These are phyloP conservation scores for Cotesia vestalis DNA, from an alignment of 1,140 invertebrate species.

Conservation along the genomic window DNA sequence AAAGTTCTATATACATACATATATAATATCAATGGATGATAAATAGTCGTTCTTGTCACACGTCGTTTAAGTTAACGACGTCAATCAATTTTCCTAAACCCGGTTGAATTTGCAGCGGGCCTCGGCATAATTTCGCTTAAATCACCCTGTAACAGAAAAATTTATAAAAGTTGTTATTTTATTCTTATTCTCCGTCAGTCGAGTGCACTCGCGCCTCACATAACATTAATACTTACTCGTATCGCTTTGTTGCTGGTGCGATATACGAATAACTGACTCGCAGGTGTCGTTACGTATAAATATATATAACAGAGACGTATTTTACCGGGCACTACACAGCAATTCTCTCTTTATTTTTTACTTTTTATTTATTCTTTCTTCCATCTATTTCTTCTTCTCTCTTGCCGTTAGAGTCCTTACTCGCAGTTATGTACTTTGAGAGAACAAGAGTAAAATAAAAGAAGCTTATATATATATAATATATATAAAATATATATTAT, in stretches of 20 bases:
- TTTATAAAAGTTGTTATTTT: too few species aligned
- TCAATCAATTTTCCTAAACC: conserved; percentile 29
- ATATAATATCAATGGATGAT: conserved; percentile 32
- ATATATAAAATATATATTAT: conserved; percentile 1
- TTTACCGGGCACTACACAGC: background rate
- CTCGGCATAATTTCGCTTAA: conserved; percentile 25
- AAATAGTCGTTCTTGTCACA: conserved; percentile 29
- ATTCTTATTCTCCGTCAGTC: conserved; percentile 1
- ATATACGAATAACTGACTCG: conserved; percentile 18
- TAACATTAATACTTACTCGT: conserved; percentile 17
- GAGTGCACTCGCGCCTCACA: conserved; percentile 27
- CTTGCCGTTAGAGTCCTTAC: too few species aligned
- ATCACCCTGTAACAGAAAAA: too few species aligned
- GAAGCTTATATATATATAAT: conserved; percentile 9
- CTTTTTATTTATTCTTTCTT: background rate
- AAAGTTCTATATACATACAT: background rate
- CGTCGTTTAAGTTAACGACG: conserved; percentile 25
- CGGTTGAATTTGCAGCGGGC: conserved; percentile 21
- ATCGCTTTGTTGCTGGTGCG: conserved; percentile 28
- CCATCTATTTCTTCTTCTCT: too few species aligned
- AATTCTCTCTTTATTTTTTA: background rate
- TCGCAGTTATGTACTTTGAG: background rate
- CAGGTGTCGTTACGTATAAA: conserved; percentile 28
- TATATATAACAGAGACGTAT: background rate
- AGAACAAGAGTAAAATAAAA: conserved; percentile 33